These are phyloP conservation scores for Calliopum simillimum DNA, from an alignment of 2,888 invertebrate genomes.

Conservation along the genomic window DNA sequence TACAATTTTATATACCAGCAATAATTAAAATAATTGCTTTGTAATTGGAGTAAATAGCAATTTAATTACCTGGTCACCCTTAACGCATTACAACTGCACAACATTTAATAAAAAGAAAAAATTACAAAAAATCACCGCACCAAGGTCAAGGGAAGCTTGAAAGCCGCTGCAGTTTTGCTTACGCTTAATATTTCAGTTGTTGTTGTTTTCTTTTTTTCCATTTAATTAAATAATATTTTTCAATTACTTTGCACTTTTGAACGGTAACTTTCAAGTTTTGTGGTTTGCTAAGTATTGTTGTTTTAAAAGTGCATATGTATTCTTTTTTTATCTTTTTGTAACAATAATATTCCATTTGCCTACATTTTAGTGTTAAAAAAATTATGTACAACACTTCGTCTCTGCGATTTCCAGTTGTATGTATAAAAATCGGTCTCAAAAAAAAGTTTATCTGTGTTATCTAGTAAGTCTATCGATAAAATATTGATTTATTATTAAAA, in stretches of 20 bases:
- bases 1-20: neutral
- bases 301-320: neutral
- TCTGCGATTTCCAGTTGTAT: too few species aligned
- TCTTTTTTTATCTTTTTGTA: neutral
- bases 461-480: too few species aligned
- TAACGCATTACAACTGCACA: neutral
- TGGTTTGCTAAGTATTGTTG: neutral
- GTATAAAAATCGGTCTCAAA: too few species aligned
- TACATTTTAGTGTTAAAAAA: too few species aligned
- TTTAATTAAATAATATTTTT: neutral
- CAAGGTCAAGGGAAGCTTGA: neutral
- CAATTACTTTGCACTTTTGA: conserved; percentile 8
- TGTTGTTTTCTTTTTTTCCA: too few species aligned
- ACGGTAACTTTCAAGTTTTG: neutral
- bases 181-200: too few species aligned
- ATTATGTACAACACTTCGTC: too few species aligned
- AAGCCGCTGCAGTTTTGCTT: too few species aligned
- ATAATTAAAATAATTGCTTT: conserved; percentile 1
- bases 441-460: too few species aligned
- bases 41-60: neutral
- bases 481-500: too few species aligned
- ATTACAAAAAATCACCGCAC: neutral
- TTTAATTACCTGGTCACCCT: neutral
- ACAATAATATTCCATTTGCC: too few species aligned
- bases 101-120: neutral